These are phyloP conservation scores for Heteromurus nitidus DNA, from an alignment of 2,888 invertebrate species.

Conservation along the genomic window DNA sequence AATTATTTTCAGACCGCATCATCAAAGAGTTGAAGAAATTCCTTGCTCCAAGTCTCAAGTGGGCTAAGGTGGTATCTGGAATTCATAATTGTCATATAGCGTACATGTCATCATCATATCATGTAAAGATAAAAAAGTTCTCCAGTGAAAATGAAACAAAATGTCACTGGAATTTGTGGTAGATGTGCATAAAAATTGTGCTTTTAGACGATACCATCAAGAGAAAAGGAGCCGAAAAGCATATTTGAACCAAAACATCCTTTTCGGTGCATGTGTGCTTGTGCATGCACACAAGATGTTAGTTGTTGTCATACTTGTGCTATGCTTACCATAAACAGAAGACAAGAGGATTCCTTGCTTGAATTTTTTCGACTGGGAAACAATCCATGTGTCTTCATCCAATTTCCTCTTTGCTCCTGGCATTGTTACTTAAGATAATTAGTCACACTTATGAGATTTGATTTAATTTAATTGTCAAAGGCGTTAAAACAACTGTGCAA, in stretches of 20 bases:
- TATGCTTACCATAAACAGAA: slow-evolving; percentile 68
- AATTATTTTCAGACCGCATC: slow-evolving; percentile 3
- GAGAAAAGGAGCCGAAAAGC: too few relatives aligned
- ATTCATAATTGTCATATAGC: too few relatives aligned
- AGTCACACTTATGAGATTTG: too few relatives aligned
- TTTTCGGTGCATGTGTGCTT: neutral
- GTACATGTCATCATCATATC: slow-evolving; percentile 3
- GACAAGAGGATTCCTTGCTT: slow-evolving; percentile 61
- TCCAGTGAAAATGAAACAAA: too few relatives aligned
- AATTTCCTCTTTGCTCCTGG: slow-evolving; percentile 68
- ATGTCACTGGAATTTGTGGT: neutral
- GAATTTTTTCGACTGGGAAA: slow-evolving; percentile 69
- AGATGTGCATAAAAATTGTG: neutral
- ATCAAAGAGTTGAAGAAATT: slow-evolving; percentile 58
- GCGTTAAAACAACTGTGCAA: too few relatives aligned
- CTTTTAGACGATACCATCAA: too few relatives aligned
- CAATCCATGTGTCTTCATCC: slow-evolving; percentile 71
- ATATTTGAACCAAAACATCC: neutral
- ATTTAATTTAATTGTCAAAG: neutral
- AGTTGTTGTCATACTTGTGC: neutral
- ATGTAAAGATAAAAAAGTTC: too few relatives aligned
- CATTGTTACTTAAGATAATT: slow-evolving; percentile 63
- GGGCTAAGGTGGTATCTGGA: slow-evolving; percentile 69
- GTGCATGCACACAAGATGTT: slow-evolving; percentile 7
- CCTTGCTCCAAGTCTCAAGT: slow-evolving; percentile 66